phyloP scores from a whole-genome alignment of 1,140 invertebrate species.

The Pissodes strobi region DNA sequence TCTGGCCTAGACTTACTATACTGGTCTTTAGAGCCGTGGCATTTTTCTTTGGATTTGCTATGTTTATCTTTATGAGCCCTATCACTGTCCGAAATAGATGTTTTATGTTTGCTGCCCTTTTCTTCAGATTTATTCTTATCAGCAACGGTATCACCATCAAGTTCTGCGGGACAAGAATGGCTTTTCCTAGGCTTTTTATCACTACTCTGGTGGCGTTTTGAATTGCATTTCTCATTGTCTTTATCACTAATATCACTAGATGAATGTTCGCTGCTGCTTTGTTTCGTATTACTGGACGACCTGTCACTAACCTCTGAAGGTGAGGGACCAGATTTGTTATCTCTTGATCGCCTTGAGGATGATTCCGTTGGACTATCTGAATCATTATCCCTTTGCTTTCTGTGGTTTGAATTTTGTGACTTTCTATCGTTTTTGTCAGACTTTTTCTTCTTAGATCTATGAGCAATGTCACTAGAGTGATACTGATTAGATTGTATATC shows the following conservation, averaged over 20 bases:
- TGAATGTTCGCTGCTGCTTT: conserved; percentile 55
- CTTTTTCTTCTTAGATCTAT: conserved; percentile 38
- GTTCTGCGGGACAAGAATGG: conserved; percentile 30
- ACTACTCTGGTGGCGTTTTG: conserved; percentile 36
- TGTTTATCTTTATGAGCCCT: conserved; percentile 44
- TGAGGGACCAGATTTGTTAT: not conserved
- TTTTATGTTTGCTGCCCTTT: conserved; percentile 1
- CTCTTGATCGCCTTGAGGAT: not conserved
- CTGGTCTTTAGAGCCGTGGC: conserved; percentile 46
- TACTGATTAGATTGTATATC: not conserved
- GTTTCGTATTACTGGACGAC: conserved; percentile 36
- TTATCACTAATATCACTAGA: conserved; percentile 59
- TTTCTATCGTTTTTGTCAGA: conserved; percentile 3
- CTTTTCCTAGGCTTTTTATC: conserved; percentile 21
- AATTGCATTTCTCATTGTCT: conserved; percentile 51
- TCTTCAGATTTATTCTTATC: conserved; percentile 17
- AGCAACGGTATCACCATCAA: conserved; percentile 27
- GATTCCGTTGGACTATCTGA: conserved; percentile 2
- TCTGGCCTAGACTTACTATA: conserved; percentile 42
- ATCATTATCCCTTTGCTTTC: not conserved
- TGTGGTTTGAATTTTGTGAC: conserved; percentile 1
- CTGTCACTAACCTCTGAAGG: conserved; percentile 23
- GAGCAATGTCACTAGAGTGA: conserved; percentile 16
- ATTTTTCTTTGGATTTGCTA: conserved; percentile 49
- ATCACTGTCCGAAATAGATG: conserved; percentile 38